These are phyloP conservation scores for Leptinotarsa tumamoca DNA, from an alignment of 2,888 invertebrate genomes.

Conservation along the genomic window DNA sequence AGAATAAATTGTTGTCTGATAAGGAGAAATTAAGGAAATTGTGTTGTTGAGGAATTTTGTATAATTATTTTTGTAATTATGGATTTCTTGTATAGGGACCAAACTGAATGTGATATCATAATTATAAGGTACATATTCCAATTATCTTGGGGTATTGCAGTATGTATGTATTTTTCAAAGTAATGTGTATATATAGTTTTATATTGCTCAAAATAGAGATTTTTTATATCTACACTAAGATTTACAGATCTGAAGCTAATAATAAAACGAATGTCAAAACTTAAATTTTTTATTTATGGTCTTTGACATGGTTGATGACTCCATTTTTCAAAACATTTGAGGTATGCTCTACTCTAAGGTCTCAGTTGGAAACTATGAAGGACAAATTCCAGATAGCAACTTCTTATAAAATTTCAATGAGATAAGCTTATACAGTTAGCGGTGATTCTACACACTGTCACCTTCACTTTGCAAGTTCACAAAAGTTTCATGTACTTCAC, in stretches of 20 bases:
- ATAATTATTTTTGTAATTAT: constrained; percentile 7
- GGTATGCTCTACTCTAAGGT: too few relatives aligned
- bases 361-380: too few relatives aligned
- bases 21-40: constrained; percentile 53
- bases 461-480: too few relatives aligned
- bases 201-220: not conserved
- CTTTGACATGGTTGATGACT: too few relatives aligned
- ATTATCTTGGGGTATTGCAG: not conserved
- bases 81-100: not conserved
- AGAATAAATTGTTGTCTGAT: constrained; percentile 63
- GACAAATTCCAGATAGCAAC: too few relatives aligned
- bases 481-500: too few relatives aligned
- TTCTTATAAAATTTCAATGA: too few relatives aligned
- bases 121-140: constrained; percentile 11
- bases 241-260: not conserved
- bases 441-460: too few relatives aligned
- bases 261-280: not conserved
- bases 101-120: constrained; percentile 16
- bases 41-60: constrained; percentile 29
- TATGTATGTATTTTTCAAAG: not conserved
- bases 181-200: not conserved
- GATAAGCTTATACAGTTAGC: too few relatives aligned
- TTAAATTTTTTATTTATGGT: too few relatives aligned
- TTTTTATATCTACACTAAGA: not conserved
- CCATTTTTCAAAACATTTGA: too few relatives aligned